These are phyloP conservation scores for Hylyphantes graminicola DNA, from an alignment of 1,140 invertebrate species.

Conservation along the genomic window DNA sequence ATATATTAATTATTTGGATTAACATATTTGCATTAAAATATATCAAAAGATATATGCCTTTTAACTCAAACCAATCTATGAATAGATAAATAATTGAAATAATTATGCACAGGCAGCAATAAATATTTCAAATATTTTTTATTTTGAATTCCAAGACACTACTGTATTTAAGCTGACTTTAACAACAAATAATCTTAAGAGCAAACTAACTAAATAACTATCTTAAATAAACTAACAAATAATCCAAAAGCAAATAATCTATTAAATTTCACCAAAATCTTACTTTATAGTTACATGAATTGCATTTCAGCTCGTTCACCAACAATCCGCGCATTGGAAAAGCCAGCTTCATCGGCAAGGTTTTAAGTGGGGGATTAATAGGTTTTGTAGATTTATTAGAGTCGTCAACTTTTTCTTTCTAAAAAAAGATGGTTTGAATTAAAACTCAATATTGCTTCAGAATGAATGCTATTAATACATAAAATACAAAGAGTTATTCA, in stretches of 20 bases:
- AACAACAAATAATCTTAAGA: neutral
- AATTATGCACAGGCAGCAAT: no score
- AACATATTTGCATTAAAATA: no score
- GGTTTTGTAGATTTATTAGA: slow-evolving; percentile 11
- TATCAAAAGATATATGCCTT: no score
- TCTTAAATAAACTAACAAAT: neutral
- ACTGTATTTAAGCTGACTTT: no score
- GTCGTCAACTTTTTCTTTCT: slow-evolving; percentile 8
- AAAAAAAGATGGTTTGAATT: neutral
- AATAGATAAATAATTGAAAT: no score
- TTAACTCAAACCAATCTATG: no score
- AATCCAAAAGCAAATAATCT: neutral
- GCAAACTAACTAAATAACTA: neutral
- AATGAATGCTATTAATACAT: neutral
- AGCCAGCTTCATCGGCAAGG: slow-evolving; percentile 25
- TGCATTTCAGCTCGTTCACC: slow-evolving; percentile 85
- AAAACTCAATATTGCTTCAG: neutral
- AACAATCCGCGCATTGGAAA: slow-evolving; percentile 84
- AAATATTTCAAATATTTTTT: neutral
- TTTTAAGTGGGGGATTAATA: slow-evolving; percentile 22
- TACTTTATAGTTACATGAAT: slow-evolving; percentile 82
- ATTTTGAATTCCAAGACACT: no score
- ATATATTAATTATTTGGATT: no score
- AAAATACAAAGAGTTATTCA: neutral
- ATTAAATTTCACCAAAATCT: slow-evolving; percentile 20